Percentiles rank a stretch among this genome's conserved stretches.
These are phyloP conservation scores for Piezodorus guildinii DNA, from an alignment of 1,140 invertebrate species.

Conservation along the genomic window DNA sequence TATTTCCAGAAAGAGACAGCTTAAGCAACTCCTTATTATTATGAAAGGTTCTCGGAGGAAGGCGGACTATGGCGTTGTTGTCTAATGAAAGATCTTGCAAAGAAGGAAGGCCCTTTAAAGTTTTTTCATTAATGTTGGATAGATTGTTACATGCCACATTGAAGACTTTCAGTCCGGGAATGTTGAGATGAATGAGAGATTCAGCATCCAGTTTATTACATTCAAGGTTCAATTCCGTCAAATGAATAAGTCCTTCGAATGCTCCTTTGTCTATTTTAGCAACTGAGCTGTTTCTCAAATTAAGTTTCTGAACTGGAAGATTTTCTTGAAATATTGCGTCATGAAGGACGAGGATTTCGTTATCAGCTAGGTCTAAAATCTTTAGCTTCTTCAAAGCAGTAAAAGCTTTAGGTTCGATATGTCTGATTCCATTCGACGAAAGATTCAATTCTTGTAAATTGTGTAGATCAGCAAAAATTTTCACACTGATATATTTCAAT, in stretches of 20 bases:
- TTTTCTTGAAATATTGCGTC: conserved; percentile 47
- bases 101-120: conserved; percentile 59
- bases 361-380: conserved; percentile 49
- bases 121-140: conserved; percentile 48
- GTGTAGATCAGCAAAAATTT: conserved; percentile 52
- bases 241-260: conserved; percentile 48
- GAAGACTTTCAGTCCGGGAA: conserved; percentile 57
- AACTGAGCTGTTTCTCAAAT: conserved; percentile 49
- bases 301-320: conserved; percentile 43
- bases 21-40: conserved; percentile 59
- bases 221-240: conserved; percentile 57
- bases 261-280: conserved; percentile 47
- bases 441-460: conserved; percentile 55
- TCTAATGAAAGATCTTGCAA: conserved; percentile 58
- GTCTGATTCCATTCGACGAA: conserved; percentile 42
- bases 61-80: conserved; percentile 47
- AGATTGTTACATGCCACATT: conserved; percentile 60
- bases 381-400: conserved; percentile 45
- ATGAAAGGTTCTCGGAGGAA: conserved; percentile 56
- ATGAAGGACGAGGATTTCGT: conserved; percentile 42
- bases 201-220: conserved; percentile 56
- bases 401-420: conserved; percentile 46
- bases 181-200: conserved; percentile 53
- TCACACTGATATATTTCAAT: conserved; percentile 47
- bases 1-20: conserved; percentile 59